A percentile compares a stretch with the other conserved stretches of the same genome.
Evolutionary conservation across 1,140 invertebrate species (phyloP).

Genomic region (Drosophila navojoa): DNA sequence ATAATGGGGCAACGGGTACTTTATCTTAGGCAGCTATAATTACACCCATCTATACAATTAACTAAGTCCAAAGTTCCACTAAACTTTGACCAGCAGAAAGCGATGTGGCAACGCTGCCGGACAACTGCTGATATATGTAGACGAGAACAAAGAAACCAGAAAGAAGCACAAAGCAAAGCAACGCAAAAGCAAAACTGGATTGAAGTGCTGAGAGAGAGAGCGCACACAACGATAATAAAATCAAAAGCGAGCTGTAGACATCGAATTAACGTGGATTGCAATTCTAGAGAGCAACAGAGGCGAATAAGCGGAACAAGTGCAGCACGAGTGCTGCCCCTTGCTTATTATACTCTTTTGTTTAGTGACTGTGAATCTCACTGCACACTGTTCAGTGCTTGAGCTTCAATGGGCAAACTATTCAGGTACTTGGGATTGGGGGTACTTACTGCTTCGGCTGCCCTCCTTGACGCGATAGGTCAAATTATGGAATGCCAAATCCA

Average conservation of each 20-base stretch:
- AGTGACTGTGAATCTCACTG: not conserved
- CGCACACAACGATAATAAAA: conserved; percentile 15
- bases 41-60: conserved; percentile 19
- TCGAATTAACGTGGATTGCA: conserved; percentile 12
- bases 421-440: conserved; percentile 14
- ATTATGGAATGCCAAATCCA: conserved; percentile 94
- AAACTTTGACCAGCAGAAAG: conserved; percentile 12
- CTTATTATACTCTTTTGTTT: conserved; percentile 2
- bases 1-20: conserved; percentile 8
- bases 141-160: conserved; percentile 74
- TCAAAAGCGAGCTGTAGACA: conserved; percentile 15
- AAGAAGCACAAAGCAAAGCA: conserved; percentile 53
- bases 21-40: conserved; percentile 23
- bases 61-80: conserved; percentile 46
- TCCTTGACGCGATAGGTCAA: conserved; percentile 93
- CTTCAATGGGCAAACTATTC: not conserved
- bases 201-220: conserved; percentile 33
- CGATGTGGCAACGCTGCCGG: conserved; percentile 51
- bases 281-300: conserved; percentile 9
- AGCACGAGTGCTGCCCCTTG: not conserved
- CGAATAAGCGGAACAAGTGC: conserved; percentile 5
- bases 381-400: not conserved
- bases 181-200: conserved; percentile 58
- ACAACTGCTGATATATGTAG: conserved; percentile 38
- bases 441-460: conserved; percentile 92